Conservation (phyloP, 2,797 vertebrate genomes). For the Protonibea diacanthus region DNA sequence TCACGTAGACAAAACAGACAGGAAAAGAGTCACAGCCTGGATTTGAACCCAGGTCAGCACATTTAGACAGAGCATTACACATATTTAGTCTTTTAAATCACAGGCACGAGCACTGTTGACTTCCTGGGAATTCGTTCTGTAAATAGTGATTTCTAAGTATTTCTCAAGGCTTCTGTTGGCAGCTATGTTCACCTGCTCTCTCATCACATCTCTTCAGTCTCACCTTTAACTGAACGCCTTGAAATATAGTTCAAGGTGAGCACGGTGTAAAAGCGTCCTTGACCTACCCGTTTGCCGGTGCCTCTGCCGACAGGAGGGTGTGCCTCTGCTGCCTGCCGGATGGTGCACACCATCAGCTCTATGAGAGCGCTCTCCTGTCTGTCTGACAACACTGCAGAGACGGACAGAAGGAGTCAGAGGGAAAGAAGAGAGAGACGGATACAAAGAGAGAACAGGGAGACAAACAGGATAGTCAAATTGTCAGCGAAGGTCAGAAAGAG, state of each 20-base stretch:
- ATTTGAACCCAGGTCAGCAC: too few relatives aligned
- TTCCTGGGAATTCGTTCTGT: neutral
- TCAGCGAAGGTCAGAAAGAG: slow-evolving; percentile 22
- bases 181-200: neutral
- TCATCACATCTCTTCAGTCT: neutral
- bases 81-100: neutral
- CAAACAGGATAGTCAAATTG: neutral
- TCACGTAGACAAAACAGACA: neutral
- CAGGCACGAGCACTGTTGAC: neutral
- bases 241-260: neutral
- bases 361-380: slow-evolving; percentile 97
- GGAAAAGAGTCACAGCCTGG: too few relatives aligned
- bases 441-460: neutral
- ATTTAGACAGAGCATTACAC: neutral
- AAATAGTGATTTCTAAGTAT: neutral
- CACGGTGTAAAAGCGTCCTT: too few relatives aligned
- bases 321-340: slow-evolving; percentile 97
- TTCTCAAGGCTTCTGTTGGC: neutral
- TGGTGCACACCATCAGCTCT: slow-evolving; percentile 97
- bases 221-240: neutral
- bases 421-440: neutral
- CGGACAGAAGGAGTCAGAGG: neutral
- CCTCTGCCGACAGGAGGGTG: slow-evolving; percentile 98
- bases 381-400: slow-evolving; percentile 92
- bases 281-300: slow-evolving; percentile 95